These are phyloP conservation scores for Sicus ferrugineus DNA, from an alignment of 2,888 invertebrate genomes.

Conservation along the genomic window DNA sequence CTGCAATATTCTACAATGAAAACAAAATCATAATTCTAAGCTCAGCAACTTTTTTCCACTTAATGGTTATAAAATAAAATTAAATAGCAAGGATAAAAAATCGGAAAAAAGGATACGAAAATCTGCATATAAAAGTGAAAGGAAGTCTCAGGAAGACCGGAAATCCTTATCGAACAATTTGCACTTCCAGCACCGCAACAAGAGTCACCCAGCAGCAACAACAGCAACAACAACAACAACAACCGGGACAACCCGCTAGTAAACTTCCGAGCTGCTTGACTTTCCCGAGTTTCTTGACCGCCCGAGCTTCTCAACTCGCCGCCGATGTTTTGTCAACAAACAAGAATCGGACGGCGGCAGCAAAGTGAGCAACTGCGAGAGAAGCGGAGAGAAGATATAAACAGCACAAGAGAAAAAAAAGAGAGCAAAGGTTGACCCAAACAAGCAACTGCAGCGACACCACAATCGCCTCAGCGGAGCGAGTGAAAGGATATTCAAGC, in stretches of 20 bases:
- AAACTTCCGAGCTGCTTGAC: too few species aligned
- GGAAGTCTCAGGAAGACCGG: slow-evolving; percentile 5
- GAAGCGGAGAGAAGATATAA: background rate
- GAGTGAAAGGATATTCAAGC: slow-evolving; percentile 20
- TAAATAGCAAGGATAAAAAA: background rate
- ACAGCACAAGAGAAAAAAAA: too few species aligned
- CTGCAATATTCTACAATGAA: too few species aligned
- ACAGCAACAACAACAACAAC: background rate
- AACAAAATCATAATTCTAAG: too few species aligned
- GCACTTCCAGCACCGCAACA: slow-evolving; percentile 27
- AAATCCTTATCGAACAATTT: slow-evolving; percentile 38
- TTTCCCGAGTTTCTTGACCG: too few species aligned
- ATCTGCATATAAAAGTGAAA: background rate
- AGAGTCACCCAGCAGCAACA: background rate
- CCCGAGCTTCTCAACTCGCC: too few species aligned
- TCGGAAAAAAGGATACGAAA: background rate
- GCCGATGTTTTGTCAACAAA: background rate
- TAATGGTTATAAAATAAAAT: background rate
- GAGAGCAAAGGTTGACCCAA: too few species aligned
- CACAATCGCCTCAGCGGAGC: too few species aligned
- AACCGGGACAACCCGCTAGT: background rate
- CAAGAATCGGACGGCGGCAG: background rate
- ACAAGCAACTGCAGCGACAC: too few species aligned
- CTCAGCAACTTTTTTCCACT: too few species aligned
- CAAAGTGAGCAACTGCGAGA: background rate